Percentiles rank a stretch among this genome's conserved stretches.
These are phyloP conservation scores for Samia ricini DNA, from an alignment of 1,140 invertebrate genomes.

Conservation along the genomic window DNA sequence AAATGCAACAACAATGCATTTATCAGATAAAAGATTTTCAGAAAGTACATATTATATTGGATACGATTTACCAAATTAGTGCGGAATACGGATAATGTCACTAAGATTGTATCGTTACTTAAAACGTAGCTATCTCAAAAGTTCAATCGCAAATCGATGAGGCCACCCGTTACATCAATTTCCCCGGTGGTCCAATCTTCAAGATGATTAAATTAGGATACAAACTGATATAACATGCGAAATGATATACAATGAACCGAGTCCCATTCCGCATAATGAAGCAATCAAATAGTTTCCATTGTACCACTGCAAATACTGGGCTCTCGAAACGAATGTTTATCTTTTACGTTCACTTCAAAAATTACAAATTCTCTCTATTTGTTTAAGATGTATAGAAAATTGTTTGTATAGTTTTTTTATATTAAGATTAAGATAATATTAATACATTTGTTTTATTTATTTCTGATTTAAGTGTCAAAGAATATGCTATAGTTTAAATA, in stretches of 20 bases:
- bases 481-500: too few relatives aligned
- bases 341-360: conserved; percentile 25
- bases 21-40: too few relatives aligned
- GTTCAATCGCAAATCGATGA: conserved; percentile 45
- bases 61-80: background rate
- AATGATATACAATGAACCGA: conserved; percentile 73
- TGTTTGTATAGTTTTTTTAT: too few relatives aligned
- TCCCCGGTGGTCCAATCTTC: conserved; percentile 72
- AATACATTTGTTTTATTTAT: too few relatives aligned
- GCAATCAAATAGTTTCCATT: conserved; percentile 70
- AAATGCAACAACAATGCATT: too few relatives aligned
- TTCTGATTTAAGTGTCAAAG: too few relatives aligned
- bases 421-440: too few relatives aligned
- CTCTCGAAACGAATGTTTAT: conserved; percentile 36
- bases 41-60: background rate
- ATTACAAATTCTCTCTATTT: background rate
- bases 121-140: conserved; percentile 41
- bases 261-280: conserved; percentile 68
- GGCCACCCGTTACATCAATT: conserved; percentile 54
- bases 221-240: conserved; percentile 71
- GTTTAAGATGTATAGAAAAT: too few relatives aligned
- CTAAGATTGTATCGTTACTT: conserved; percentile 5
- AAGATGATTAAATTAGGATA: conserved; percentile 75
- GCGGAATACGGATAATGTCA: conserved; percentile 2
- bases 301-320: conserved; percentile 38